phyloP scores from a whole-genome alignment of 2,888 invertebrate genomes.

The Oligia strigilis region DNA sequence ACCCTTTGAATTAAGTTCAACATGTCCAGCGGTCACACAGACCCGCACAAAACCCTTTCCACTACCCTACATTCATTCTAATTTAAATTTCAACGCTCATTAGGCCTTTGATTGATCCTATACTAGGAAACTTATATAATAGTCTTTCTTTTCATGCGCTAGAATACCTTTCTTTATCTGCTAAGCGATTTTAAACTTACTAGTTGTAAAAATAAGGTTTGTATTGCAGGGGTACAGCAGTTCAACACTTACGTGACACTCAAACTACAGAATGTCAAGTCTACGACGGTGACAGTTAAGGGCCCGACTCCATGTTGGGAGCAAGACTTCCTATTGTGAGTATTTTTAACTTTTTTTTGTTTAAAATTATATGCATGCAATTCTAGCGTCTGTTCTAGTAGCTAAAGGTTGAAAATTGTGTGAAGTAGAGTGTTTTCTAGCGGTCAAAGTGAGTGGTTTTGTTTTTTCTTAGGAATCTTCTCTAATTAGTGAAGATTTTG shows the following conservation, averaged over 20 bases:
- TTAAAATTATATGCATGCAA: constrained; percentile 35
- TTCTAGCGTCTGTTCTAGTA: constrained; percentile 31
- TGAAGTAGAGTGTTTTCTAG: constrained; percentile 14
- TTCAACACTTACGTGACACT: constrained; percentile 99
- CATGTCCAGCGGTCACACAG: constrained; percentile 13
- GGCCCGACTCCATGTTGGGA: constrained; percentile 99
- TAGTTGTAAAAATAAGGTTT: constrained; percentile 45
- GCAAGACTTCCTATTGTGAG: constrained; percentile 99
- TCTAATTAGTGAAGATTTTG: constrained; percentile 45
- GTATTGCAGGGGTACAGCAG: constrained; percentile 93
- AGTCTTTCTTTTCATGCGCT: constrained; percentile 46
- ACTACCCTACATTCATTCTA: constrained; percentile 19
- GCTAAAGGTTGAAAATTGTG: constrained; percentile 28
- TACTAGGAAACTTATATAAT: constrained; percentile 40
- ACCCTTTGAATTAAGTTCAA: constrained; percentile 23
- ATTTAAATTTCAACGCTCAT: constrained; percentile 53
- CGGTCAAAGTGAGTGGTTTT: constrained; percentile 9
- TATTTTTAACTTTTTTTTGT: constrained; percentile 81
- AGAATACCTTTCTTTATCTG: constrained; percentile 22
- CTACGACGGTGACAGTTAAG: constrained; percentile 98
- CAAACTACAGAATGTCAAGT: constrained; percentile 99
- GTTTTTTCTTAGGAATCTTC: constrained; percentile 17
- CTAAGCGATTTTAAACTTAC: constrained; percentile 41
- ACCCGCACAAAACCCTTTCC: constrained; percentile 30
- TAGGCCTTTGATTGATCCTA: constrained; percentile 53